Base-by-base conservation (phyloP, 2,888 invertebrate species). In the Ferdinandea cuprea region DNA sequence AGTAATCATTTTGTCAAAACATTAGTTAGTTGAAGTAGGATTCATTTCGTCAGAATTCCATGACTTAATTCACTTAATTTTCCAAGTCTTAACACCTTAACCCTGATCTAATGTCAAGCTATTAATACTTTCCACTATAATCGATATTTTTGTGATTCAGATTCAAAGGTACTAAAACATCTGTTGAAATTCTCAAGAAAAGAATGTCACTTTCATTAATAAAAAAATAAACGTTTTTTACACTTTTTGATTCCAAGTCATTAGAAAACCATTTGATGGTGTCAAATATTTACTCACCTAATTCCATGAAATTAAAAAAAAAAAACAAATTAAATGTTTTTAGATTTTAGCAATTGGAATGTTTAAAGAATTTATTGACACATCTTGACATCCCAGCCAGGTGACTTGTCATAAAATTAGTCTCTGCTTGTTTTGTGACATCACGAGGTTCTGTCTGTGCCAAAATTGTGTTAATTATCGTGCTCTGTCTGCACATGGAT, bases 231-330 rank as follows among this genome's bases (percentile, higher is more conserved):
- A 8, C 15, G 13, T 7, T 40, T 13, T 40, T 15, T 17, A 6
- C n/a, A n/a, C n/a, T n/a, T 21, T 46, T 32, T 11, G 19, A 13
- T n/a, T n/a, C n/a, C n/a, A 9, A 48, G 44, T 32, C 30, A 40
- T 52, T 66, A 19, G n/a, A 25, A 15, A 65, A 65, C 68, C 32
- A 32, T 56, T 58, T 58, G 28, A 13, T 21, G 17, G 11, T 21
- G 40, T 13, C 19, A 59, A 59, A 71, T 59, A 48, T 71, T 71
- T 50, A 30, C n/a, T 40, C 37, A 30, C 37, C 28, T 58, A 37
- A 69, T 58, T 58, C 2, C n/a, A n/a, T 13, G 11, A 3, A 46
- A n/a, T 59, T 30, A 5, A 11, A 56, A 25, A 25, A 19, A 13
- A 8, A 32, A 8, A 3, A 5, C 5, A 25, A 25, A 25, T 0